Percentiles rank a stretch among this genome's conserved stretches.
Evolutionary conservation across 1,140 invertebrate genomes (phyloP).

Genomic region (Acromyrmex heyeri): DNA sequence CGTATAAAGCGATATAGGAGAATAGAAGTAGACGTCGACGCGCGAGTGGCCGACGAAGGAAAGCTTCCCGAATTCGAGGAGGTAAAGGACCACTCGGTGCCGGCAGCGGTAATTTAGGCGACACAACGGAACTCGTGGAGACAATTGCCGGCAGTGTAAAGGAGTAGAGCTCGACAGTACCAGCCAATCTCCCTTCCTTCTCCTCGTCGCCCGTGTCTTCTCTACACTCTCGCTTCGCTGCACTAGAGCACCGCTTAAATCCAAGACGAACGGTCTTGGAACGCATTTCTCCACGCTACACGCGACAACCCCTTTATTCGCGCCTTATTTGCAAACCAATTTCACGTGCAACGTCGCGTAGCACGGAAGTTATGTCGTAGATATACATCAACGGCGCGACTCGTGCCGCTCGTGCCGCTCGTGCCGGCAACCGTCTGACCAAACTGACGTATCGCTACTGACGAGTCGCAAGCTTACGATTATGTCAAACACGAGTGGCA

Average conservation of each 20-base stretch:
- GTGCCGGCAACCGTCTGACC: constrained; percentile 29
- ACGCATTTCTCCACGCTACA: constrained; percentile 66
- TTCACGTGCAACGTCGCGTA: constrained; percentile 68
- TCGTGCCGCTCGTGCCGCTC: not conserved
- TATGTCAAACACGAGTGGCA: not conserved
- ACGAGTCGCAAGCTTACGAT: constrained; percentile 21
- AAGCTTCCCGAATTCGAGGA: constrained; percentile 60
- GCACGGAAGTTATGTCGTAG: constrained; percentile 59
- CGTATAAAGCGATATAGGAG: constrained; percentile 26
- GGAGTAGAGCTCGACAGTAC: constrained; percentile 40
- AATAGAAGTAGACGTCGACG: constrained; percentile 16
- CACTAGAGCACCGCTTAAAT: constrained; percentile 71
- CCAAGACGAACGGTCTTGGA: constrained; percentile 72
- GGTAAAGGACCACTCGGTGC: constrained; percentile 65
- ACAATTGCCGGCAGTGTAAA: constrained; percentile 69
- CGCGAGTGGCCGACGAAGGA: constrained; percentile 55
- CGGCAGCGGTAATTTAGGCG: constrained; percentile 73
- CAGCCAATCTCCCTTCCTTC: constrained; percentile 2
- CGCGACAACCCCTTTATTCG: constrained; percentile 57
- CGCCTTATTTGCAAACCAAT: constrained; percentile 76
- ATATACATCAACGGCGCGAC: constrained; percentile 59
- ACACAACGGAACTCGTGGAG: constrained; percentile 76
- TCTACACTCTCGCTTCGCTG: constrained; percentile 26
- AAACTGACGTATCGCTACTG: constrained; percentile 25
- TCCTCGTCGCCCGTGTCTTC: not conserved